Evolutionary conservation across 2,797 vertebrate genomes (phyloP).

Genomic region (Phaenicophaeus curvirostris): DNA sequence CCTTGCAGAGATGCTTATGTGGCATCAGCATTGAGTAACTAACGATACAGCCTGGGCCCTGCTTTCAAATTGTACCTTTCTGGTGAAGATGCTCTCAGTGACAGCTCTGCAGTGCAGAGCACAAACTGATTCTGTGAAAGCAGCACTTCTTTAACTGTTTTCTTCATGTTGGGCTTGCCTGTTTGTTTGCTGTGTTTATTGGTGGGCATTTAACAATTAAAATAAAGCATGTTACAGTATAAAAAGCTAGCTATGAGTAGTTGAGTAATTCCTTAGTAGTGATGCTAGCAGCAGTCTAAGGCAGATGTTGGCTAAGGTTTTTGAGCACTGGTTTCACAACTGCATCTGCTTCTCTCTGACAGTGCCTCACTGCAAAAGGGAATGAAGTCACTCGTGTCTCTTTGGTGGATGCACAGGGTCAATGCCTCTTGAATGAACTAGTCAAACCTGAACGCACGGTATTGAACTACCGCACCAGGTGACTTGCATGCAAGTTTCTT

Average conservation of each 20-base stretch:
- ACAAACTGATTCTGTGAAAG: not conserved
- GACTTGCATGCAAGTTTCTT: not conserved
- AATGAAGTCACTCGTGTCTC: constrained; percentile 84
- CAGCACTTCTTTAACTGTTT: not conserved
- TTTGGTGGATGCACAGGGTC: constrained; percentile 83
- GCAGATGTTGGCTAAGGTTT: not conserved
- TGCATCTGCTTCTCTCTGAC: constrained; percentile 5
- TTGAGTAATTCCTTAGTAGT: not conserved
- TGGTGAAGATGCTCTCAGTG: not conserved
- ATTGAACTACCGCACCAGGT: constrained; percentile 86
- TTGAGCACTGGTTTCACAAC: not conserved
- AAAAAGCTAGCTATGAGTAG: not conserved
- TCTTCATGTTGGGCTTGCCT: not conserved
- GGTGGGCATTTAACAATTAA: not conserved
- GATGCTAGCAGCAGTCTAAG: not conserved
- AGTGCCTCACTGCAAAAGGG: constrained; percentile 87
- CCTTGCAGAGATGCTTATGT: not conserved
- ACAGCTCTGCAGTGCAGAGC: not conserved
- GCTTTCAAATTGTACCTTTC: not conserved
- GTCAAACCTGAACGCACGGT: constrained; percentile 83
- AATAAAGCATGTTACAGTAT: not conserved
- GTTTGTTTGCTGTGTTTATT: not conserved
- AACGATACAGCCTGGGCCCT: not conserved
- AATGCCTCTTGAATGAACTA: constrained; percentile 86
- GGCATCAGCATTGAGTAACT: not conserved